Percentiles rank a stretch among this genome's conserved stretches.
Evolutionary conservation across 2,888 invertebrate species (phyloP).

Genomic region (Eupithecia tripunctaria): DNA sequence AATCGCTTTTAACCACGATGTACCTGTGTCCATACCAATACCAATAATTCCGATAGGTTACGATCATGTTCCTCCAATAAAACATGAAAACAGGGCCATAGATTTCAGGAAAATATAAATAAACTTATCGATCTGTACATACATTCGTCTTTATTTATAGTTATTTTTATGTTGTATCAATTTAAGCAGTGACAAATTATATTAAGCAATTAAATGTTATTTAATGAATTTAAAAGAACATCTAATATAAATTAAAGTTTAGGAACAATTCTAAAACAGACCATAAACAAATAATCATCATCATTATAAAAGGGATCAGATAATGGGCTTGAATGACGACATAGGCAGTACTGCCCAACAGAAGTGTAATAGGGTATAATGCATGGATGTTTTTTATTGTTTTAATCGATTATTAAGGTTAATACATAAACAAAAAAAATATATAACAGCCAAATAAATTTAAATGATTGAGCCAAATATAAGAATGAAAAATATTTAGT

Average conservation of each 20-base stretch:
- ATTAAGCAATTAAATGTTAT: not conserved
- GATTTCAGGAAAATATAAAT: not conserved
- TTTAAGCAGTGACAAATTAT: not conserved
- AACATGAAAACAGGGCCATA: not conserved
- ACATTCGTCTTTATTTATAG: not conserved
- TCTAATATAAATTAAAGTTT: too few relatives aligned
- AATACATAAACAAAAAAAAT: too few relatives aligned
- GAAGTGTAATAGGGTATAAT: too few relatives aligned
- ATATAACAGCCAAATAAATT: too few relatives aligned
- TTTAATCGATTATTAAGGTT: too few relatives aligned
- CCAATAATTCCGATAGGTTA: not conserved
- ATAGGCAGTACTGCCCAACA: not conserved
- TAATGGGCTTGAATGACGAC: not conserved
- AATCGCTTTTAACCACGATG: not conserved
- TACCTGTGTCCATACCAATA: too few relatives aligned
- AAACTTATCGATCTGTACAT: not conserved
- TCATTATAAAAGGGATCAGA: not conserved
- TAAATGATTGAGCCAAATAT: too few relatives aligned
- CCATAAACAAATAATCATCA: not conserved
- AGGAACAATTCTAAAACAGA: not conserved
- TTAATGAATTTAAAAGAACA: too few relatives aligned
- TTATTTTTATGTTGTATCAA: not conserved
- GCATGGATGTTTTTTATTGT: too few relatives aligned
- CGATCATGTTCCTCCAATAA: not conserved
- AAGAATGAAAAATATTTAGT: too few relatives aligned